These are phyloP conservation scores for Larimichthys polyactis DNA, from an alignment of 2,113 vertebrate genomes.

Conservation along the genomic window DNA sequence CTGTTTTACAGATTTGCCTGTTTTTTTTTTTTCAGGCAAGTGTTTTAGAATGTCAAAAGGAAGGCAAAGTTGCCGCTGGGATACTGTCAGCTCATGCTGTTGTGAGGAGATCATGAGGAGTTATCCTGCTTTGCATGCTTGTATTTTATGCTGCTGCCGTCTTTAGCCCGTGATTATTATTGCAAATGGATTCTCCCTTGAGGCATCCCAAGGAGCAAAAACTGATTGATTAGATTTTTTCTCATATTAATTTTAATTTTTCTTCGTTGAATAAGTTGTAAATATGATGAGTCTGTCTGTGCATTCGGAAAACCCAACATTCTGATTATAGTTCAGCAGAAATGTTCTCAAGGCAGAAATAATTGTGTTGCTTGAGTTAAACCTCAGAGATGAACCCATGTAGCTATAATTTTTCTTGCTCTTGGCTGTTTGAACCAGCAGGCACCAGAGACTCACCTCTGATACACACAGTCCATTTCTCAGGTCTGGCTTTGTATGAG, in stretches of 20 bases:
- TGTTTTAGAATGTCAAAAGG: slow-evolving; percentile 34
- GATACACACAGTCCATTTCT: not conserved
- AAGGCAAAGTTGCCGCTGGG: slow-evolving; percentile 46
- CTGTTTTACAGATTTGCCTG: slow-evolving; percentile 25
- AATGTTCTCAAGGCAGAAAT: not conserved
- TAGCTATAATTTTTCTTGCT: not conserved
- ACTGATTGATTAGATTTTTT: slow-evolving; percentile 46
- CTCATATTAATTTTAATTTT: slow-evolving; percentile 6
- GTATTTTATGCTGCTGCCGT: slow-evolving; percentile 31
- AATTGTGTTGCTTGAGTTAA: not conserved
- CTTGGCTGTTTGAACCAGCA: slow-evolving; percentile 21
- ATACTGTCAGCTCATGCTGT: slow-evolving; percentile 54
- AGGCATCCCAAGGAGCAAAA: slow-evolving; percentile 17
- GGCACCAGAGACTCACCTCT: slow-evolving; percentile 2
- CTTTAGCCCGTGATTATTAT: slow-evolving; percentile 50
- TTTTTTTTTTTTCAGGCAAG: slow-evolving; percentile 10
- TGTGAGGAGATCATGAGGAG: slow-evolving; percentile 36
- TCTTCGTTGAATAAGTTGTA: slow-evolving; percentile 2
- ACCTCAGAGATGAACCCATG: not conserved
- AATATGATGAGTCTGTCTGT: slow-evolving; percentile 30
- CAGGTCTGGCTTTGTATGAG: not conserved
- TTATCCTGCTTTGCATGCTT: slow-evolving; percentile 48
- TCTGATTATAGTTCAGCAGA: slow-evolving; percentile 15
- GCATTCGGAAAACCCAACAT: not conserved
- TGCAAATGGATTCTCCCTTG: slow-evolving; percentile 45